A percentile compares a stretch with the other conserved stretches of the same genome.
phyloP scores from a whole-genome alignment of 2,797 vertebrate species.

The Aselliscus stoliczkanus region DNA sequence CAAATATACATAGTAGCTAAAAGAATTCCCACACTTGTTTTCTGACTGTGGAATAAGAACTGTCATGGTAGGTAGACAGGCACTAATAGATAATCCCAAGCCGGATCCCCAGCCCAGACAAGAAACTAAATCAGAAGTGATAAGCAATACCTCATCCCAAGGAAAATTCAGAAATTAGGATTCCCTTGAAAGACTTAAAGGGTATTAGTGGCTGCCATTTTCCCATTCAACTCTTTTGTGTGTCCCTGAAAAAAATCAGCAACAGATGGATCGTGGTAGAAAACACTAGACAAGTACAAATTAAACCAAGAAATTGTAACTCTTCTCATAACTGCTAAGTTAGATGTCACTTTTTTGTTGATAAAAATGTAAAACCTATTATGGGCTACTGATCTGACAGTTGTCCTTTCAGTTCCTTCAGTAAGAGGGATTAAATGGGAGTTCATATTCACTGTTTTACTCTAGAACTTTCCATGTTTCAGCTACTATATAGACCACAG shows the following conservation, averaged over 20 bases:
- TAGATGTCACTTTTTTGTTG: not conserved
- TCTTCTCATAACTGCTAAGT: not conserved
- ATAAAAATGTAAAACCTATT: not conserved
- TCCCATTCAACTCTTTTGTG: not conserved
- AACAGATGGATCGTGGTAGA: not conserved
- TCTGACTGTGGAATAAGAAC: not conserved
- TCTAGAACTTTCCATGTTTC: not conserved
- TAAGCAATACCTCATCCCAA: not conserved
- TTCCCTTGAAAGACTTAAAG: not conserved
- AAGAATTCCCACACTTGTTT: not conserved
- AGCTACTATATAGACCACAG: not conserved
- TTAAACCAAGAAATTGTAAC: not conserved
- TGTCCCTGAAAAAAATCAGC: not conserved
- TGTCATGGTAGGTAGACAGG: not conserved
- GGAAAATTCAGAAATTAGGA: not conserved
- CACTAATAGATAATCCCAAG: not conserved
- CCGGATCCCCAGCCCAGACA: not conserved
- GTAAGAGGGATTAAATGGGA: not conserved
- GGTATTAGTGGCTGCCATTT: not conserved
- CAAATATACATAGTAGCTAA: not conserved
- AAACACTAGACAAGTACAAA: not conserved
- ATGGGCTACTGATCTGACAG: not conserved
- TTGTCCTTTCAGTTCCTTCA: not conserved
- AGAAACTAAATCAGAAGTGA: not conserved
- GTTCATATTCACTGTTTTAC: not conserved